Base-by-base conservation (phyloP, 2,797 vertebrate species). In the Phaenicophaeus curvirostris region DNA sequence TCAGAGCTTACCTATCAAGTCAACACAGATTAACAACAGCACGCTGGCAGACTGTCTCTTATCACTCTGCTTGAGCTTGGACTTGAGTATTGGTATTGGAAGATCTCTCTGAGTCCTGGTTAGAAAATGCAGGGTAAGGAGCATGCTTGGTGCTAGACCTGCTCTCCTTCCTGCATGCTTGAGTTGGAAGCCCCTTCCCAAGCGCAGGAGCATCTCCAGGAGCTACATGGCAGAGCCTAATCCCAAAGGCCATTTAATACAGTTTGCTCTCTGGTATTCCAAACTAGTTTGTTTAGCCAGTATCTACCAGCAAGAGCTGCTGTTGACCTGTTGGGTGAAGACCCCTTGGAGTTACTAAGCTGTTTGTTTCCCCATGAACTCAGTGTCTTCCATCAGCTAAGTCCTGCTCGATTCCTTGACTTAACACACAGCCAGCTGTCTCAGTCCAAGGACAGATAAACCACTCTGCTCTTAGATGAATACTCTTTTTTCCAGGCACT, bases 341-440 rank as follows among this genome's bases (percentile, higher is more conserved):
- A 54, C 18, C 0, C 0, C 69, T 39, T 0, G 0, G 71, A 80
- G 67, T 1, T n/a, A 35, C 61, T 33, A 53, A 85, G 79, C n/a
- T n/a, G 28, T 77, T 74, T 89, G 23, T 59, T 74, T 80, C 28
- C 30, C 76, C 53, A 8, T 12, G 14, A 85, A 31, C 51, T 35
- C 44, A 15, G 11, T 9, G 6, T 78, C 46, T 33, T 78, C 41
- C 39, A 5, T 23, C 59, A 75, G 50, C 35, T 9, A 75, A 37
- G 6, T 15, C 72, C 55, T 54, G 53, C 78, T 42, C 37, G 0
- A 37, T 31, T 53, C 37, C 46, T 33, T 41, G 7, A 31, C 33
- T 33, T n/a, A 55, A 8, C 25, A 9, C 9, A 12, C 17, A 73
- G 18, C 4, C 42, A 35, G 44, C 33, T 12, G 11, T 15, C 17